A percentile compares a stretch with the other conserved stretches of the same genome.
Conservation (phyloP, 2,113 vertebrate species). For the Psilopsiagon aymara region DNA sequence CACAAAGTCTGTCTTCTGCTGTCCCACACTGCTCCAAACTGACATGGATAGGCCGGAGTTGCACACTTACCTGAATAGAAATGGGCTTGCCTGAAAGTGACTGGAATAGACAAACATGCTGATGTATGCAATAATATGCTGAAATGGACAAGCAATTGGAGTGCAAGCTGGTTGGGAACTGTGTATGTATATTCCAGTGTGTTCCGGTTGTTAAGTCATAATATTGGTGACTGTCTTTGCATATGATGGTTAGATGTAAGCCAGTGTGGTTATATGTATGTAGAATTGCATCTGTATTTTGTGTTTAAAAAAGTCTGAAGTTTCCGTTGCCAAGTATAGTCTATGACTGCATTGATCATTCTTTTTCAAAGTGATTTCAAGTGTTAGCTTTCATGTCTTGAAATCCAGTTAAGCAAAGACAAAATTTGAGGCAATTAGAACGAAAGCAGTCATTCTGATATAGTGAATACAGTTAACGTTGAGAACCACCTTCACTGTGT, state of each 20-base stretch:
- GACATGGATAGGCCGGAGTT: neutral
- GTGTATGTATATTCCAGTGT: neutral
- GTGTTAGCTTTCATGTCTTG: neutral
- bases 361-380: neutral
- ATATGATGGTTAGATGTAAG: neutral
- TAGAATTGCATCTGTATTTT: neutral
- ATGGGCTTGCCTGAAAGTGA: neutral
- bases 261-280: neutral
- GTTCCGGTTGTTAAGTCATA: neutral
- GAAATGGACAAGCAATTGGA: neutral
- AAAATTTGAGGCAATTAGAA: neutral
- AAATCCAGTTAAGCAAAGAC: neutral
- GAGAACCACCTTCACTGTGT: neutral
- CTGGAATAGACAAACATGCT: neutral
- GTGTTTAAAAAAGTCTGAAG: neutral
- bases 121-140: neutral
- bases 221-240: neutral
- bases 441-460: neutral
- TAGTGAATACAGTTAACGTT: neutral
- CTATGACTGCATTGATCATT: neutral
- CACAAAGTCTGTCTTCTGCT: neutral
- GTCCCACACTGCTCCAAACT: neutral
- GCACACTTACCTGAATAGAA: neutral
- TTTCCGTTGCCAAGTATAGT: neutral
- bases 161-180: neutral